These are phyloP conservation scores for Elgaria multicarinata DNA, from an alignment of 2,113 vertebrate genomes.

Conservation along the genomic window DNA sequence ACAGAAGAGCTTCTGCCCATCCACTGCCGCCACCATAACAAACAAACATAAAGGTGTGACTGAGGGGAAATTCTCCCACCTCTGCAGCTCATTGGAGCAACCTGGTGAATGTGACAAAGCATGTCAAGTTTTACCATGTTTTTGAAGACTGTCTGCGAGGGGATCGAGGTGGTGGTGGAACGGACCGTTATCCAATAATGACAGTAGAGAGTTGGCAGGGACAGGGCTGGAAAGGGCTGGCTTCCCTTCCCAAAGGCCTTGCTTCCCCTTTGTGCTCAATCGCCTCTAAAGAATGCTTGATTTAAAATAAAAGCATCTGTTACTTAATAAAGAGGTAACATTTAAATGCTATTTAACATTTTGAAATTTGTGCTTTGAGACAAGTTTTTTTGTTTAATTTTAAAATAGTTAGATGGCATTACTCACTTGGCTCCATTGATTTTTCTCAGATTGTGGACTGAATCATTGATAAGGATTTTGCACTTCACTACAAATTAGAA, in stretches of 20 bases:
- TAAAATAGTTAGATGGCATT: not conserved
- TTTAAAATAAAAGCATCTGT: not conserved
- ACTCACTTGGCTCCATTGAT: not conserved
- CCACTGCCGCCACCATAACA: too few relatives aligned
- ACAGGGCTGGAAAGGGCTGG: not conserved
- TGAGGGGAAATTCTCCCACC: too few relatives aligned
- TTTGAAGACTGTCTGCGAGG: not conserved
- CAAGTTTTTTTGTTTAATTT: not conserved
- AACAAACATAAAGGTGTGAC: too few relatives aligned
- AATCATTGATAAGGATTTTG: not conserved
- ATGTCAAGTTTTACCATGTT: too few relatives aligned
- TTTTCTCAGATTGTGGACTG: not conserved
- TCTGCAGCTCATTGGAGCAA: too few relatives aligned
- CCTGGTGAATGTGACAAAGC: too few relatives aligned
- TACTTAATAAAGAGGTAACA: not conserved
- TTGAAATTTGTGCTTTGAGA: not conserved
- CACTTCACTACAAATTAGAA: not conserved
- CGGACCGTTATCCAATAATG: not conserved
- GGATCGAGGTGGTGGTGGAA: too few relatives aligned
- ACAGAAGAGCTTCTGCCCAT: too few relatives aligned
- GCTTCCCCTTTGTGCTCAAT: not conserved
- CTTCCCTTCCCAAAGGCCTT: not conserved
- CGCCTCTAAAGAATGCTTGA: not conserved
- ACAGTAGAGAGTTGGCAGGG: not conserved
- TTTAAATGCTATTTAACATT: not conserved